These are phyloP conservation scores for Agrotis ipsilon DNA, from an alignment of 2,888 invertebrate genomes.

Conservation along the genomic window DNA sequence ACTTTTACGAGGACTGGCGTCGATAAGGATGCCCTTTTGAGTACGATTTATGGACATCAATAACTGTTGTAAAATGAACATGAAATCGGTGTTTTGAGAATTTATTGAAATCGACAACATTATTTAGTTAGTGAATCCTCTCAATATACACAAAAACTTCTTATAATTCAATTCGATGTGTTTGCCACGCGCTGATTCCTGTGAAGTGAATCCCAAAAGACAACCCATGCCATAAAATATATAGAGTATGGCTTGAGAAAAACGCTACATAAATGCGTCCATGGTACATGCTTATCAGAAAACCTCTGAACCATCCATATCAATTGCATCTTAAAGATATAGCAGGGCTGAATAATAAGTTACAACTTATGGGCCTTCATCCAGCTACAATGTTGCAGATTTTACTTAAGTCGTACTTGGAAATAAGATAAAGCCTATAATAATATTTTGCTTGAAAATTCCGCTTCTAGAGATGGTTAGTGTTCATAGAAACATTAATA, in stretches of 20 bases:
- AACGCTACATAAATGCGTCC: constrained; percentile 1
- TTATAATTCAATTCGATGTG: no score
- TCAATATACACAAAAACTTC: background rate
- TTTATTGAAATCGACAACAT: constrained; percentile 1
- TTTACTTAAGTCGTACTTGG: constrained; percentile 69
- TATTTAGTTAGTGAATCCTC: background rate
- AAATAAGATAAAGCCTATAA: constrained; percentile 67
- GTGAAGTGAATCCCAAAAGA: background rate
- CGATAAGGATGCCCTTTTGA: constrained; percentile 78
- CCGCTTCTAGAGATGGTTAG: constrained; percentile 53
- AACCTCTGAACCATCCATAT: constrained; percentile 48
- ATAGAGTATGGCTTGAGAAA: background rate
- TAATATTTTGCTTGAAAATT: constrained; percentile 67
- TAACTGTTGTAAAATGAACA: constrained; percentile 32
- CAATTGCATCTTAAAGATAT: constrained; percentile 47
- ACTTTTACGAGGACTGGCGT: constrained; percentile 78
- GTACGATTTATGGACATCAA: constrained; percentile 56
- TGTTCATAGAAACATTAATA: constrained; percentile 57
- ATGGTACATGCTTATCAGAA: constrained; percentile 49
- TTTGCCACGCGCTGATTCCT: background rate
- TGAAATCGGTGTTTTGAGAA: constrained; percentile 12
- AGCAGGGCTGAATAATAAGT: constrained; percentile 43
- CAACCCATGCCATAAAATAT: background rate
- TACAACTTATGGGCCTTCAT: constrained; percentile 34
- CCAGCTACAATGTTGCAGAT: constrained; percentile 67